phyloP scores from a whole-genome alignment of 2,797 vertebrate genomes.

The Microhierax caerulescens region DNA sequence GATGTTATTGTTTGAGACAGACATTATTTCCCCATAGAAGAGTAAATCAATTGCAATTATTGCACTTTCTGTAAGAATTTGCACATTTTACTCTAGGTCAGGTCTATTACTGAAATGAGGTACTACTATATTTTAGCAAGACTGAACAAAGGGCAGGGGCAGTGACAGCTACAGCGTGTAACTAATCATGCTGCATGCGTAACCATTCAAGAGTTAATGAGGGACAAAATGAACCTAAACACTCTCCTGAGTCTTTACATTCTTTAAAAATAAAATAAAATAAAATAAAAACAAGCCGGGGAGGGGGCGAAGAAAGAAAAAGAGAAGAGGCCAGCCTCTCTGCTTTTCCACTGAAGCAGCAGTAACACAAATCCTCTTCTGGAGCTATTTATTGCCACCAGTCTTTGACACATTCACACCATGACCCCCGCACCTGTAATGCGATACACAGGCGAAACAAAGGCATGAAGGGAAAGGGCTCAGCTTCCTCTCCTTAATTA shows the following conservation, averaged over 20 bases:
- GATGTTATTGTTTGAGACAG: constrained; percentile 68
- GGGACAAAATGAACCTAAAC: constrained; percentile 47
- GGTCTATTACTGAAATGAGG: constrained; percentile 39
- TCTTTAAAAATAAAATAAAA: not conserved
- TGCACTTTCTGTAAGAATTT: constrained; percentile 48
- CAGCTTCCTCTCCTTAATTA: constrained; percentile 58
- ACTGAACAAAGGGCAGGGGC: constrained; percentile 34
- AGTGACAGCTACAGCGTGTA: constrained; percentile 50
- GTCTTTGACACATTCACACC: not conserved
- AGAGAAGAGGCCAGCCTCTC: not conserved
- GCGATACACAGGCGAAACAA: constrained; percentile 43
- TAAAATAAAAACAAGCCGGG: not conserved
- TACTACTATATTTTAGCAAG: constrained; percentile 4
- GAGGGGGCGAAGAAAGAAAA: not conserved
- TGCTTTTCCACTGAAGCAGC: not conserved
- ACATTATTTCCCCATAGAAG: constrained; percentile 62
- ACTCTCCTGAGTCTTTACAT: not conserved
- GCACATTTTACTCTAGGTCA: constrained; percentile 47
- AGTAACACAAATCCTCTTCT: constrained; percentile 4
- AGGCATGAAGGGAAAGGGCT: constrained; percentile 48
- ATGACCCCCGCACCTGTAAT: constrained; percentile 47
- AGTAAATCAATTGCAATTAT: constrained; percentile 66
- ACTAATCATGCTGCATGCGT: constrained; percentile 31
- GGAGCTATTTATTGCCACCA: constrained; percentile 45
- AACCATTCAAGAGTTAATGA: constrained; percentile 69